Evolutionary conservation across 2,888 invertebrate genomes (phyloP), one percentile per base, ranked within the genome.

Genomic region (Pachydiplax longipennis): DNA sequence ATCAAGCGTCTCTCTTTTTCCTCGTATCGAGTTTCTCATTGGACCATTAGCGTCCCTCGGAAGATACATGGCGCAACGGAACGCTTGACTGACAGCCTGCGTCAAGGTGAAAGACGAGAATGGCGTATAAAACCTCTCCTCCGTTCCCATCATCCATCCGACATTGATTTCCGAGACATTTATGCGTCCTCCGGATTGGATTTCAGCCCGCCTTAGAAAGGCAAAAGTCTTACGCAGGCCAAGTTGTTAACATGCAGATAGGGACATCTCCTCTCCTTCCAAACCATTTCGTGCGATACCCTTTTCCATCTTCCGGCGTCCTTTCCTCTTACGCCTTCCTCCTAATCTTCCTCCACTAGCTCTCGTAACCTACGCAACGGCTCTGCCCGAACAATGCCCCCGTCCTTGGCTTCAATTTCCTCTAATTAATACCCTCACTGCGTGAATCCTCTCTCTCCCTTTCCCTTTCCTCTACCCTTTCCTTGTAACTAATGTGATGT

Each of bases 191-290:
- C 40, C 18, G 87, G 65, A 87, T 87, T 87, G 87, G 87, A 48
- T 87, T 87, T 65, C 87, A 87, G 40, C 53, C 58, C 25, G 25
- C 25, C 53, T 53, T 15, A 65, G 87, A 37, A 87, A 65, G 87
- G 37, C 87, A 87, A 61, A 61, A 37, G 83, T 87, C 87, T 87
- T 61, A 65, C 87, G 58, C 87, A 31, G 37, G 87, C 87, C 87
- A 87, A 87, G 87, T 87, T 87, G 87, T 87, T 87, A 87, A 65
- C 87, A 87, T 87, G 87, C 87, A 87, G 65, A 87, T 87, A 87
- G 87, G 87, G 58, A 61, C n/a, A 87, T 61, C 83, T 25, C 12
- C 35, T 35, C 37, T 37, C 81, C 40, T 81, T 44, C 37, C 81
- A 31, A 37, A 1, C 81, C 81, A 81, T 81, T 81, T 81, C 81